A percentile compares a stretch with the other conserved stretches of the same genome.
Evolutionary conservation across 2,113 vertebrate species (phyloP).

Genomic region (Herpetotheres cachinnans): DNA sequence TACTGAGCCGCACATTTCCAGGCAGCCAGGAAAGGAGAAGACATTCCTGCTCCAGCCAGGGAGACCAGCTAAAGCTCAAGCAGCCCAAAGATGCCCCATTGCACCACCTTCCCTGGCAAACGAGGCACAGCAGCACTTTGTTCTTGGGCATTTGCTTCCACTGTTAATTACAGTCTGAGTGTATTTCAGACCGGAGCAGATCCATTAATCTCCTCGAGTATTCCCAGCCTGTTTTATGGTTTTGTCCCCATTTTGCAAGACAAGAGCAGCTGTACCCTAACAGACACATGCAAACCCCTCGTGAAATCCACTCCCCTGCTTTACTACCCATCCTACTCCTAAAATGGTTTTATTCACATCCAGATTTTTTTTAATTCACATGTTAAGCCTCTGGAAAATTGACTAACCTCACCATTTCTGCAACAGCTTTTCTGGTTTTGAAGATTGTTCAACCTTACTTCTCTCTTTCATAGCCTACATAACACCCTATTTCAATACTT

Average conservation of each 20-base stretch:
- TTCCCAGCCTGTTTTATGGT: background rate
- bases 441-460: background rate
- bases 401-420: background rate
- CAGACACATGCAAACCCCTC: background rate
- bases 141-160: background rate
- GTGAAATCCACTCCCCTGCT: background rate
- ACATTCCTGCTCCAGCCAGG: background rate
- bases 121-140: accelerated
- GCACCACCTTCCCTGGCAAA: background rate
- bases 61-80: background rate
- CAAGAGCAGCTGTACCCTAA: background rate
- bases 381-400: background rate
- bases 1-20: background rate
- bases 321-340: background rate
- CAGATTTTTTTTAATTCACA: background rate
- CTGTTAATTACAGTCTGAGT: accelerated
- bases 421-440: background rate
- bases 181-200: background rate
- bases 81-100: background rate
- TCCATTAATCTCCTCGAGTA: background rate
- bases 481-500: background rate
- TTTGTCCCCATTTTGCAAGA: background rate
- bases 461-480: background rate
- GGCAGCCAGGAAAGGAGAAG: background rate
- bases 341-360: background rate